These are phyloP conservation scores for Agrilus mali DNA, from an alignment of 2,888 invertebrate species.

Conservation along the genomic window DNA sequence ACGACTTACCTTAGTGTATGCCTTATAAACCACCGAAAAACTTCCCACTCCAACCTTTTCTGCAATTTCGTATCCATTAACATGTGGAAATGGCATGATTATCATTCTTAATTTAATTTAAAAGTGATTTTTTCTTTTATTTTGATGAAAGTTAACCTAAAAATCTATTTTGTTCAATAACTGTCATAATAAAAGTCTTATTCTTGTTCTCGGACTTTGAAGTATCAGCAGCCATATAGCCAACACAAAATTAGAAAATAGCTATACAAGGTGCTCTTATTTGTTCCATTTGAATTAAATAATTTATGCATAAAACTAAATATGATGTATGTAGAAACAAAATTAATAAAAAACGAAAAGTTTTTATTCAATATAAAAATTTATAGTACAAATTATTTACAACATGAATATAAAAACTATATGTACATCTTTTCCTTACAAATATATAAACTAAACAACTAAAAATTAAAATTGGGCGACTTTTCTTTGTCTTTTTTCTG, in stretches of 20 bases:
- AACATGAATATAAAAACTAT: constrained; percentile 1
- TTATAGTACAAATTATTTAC: background rate
- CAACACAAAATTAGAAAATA: no score
- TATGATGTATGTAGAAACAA: no score
- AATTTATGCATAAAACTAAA: no score
- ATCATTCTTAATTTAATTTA: background rate
- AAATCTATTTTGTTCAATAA: no score
- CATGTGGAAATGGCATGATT: constrained; percentile 42
- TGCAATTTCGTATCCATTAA: constrained; percentile 56
- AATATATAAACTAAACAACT: background rate
- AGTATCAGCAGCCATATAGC: no score
- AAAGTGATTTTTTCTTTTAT: no score
- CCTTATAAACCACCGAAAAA: constrained; percentile 77
- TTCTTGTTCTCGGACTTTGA: no score
- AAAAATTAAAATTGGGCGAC: background rate
- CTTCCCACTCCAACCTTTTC: constrained; percentile 72
- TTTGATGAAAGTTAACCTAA: no score
- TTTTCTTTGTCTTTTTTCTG: constrained; percentile 22
- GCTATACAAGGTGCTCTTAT: no score
- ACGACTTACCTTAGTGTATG: constrained; percentile 48
- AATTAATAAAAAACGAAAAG: no score
- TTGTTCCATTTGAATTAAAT: no score
- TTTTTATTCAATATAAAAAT: background rate
- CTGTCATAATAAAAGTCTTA: no score
- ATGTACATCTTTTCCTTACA: constrained; percentile 1